A percentile compares a stretch with the other conserved stretches of the same genome.
Evolutionary conservation across 2,797 vertebrate species (phyloP).

Genomic region (Austrolebias charrua): DNA sequence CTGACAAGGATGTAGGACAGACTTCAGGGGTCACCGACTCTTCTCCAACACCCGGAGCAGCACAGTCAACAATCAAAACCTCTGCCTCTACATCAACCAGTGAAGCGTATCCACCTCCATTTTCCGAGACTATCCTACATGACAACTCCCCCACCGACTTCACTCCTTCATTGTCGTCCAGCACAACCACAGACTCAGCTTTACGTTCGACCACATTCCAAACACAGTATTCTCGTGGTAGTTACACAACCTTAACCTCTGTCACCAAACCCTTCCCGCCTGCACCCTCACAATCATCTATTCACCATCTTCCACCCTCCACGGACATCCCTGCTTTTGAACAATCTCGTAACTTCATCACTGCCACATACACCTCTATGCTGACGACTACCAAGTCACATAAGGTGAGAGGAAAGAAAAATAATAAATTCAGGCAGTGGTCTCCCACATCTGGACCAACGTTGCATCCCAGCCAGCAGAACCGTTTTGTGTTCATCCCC

Average conservation of each 20-base stretch:
- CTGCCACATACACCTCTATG: constrained; percentile 6
- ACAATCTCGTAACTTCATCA: background rate
- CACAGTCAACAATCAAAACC: constrained; percentile 3
- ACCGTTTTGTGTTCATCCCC: background rate
- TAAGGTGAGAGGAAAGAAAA: background rate
- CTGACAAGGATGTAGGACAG: background rate
- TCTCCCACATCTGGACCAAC: constrained; percentile 13
- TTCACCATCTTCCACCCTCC: background rate
- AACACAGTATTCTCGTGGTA: constrained; percentile 5
- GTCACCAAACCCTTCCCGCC: background rate
- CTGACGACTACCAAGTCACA: constrained; percentile 14
- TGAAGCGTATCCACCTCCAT: background rate
- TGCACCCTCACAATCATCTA: background rate
- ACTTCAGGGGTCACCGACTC: constrained; percentile 5
- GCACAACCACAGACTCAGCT: constrained; percentile 9
- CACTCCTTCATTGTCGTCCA: too few species aligned
- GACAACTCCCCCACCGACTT: constrained; percentile 7
- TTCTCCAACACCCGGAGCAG: constrained; percentile 7
- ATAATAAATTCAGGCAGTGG: constrained; percentile 2
- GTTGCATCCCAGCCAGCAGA: constrained; percentile 3
- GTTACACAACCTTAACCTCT: background rate
- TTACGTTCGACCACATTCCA: background rate
- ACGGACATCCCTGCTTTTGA: constrained; percentile 6
- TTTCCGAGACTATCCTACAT: background rate
- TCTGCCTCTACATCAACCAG: background rate